Percentiles rank a stretch among this genome's conserved stretches.
phyloP scores from a whole-genome alignment of 2,113 vertebrate species.

The Circaetus cinerascens region DNA sequence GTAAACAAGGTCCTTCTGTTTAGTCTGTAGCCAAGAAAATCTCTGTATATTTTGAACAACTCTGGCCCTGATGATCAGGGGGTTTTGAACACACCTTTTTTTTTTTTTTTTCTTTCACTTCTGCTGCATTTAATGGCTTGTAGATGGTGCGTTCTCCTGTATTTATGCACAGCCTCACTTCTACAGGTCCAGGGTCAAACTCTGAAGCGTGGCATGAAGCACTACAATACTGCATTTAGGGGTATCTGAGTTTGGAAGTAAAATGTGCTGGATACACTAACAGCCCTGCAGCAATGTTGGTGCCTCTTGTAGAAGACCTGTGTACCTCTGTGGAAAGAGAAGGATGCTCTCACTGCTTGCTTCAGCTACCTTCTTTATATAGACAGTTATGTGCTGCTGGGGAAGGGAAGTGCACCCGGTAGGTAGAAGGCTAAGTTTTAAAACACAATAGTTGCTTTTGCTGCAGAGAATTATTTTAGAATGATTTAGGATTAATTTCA shows the following conservation, averaged over 20 bases:
- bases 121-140: background rate
- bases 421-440: background rate
- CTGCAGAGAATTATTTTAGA: background rate
- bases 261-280: background rate
- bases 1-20: constrained; percentile 6
- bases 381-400: background rate
- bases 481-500: background rate
- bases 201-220: accelerated
- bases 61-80: background rate
- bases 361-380: background rate
- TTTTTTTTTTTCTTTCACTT: background rate
- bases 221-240: background rate
- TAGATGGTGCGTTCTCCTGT: background rate
- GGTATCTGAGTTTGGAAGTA: background rate
- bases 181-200: background rate
- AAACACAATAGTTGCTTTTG: background rate
- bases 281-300: background rate
- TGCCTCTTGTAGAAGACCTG: background rate
- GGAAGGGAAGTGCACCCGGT: background rate
- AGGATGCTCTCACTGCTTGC: background rate
- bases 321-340: background rate
- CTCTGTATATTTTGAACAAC: background rate
- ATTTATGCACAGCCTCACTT: background rate
- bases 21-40: constrained; percentile 7
- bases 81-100: background rate